Conservation (phyloP, 2,113 vertebrate species). For the Varanus salvator region DNA sequence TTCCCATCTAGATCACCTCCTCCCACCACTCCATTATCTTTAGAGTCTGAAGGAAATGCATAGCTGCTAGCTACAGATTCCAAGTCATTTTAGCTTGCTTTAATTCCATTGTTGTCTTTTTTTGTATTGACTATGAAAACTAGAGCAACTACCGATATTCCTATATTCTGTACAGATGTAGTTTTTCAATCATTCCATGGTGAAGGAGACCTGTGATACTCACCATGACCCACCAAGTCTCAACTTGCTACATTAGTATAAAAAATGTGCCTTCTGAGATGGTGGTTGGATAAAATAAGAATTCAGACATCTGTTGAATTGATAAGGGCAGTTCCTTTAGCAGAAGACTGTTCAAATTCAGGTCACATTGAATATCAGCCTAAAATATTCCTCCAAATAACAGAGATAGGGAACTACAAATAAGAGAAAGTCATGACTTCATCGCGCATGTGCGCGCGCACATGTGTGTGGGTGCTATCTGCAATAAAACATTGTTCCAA, state of each 20-base stretch:
- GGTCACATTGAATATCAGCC: too few relatives aligned
- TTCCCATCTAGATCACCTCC: too few relatives aligned
- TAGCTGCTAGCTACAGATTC: background rate
- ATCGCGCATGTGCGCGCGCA: too few relatives aligned
- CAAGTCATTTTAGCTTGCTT: background rate
- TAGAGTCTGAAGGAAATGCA: too few relatives aligned
- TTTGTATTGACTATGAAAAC: background rate
- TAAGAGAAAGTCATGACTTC: too few relatives aligned
- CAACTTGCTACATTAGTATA: background rate
- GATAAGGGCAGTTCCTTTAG: background rate
- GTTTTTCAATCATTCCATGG: too few relatives aligned
- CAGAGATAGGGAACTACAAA: too few relatives aligned
- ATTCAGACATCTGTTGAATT: background rate
- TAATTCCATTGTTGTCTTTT: background rate
- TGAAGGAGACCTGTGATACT: background rate
- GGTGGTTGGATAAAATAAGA: background rate
- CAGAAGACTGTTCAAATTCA: background rate
- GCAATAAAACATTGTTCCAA: too few relatives aligned
- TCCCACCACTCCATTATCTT: too few relatives aligned
- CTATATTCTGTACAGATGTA: background rate
- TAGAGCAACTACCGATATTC: background rate
- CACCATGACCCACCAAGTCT: background rate
- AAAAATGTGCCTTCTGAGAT: background rate
- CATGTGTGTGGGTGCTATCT: too few relatives aligned
- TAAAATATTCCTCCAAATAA: too few relatives aligned